Evolutionary conservation across 2,113 vertebrate genomes (phyloP), one percentile per base, ranked within the genome.

Genomic region (Taxidea taxus): DNA sequence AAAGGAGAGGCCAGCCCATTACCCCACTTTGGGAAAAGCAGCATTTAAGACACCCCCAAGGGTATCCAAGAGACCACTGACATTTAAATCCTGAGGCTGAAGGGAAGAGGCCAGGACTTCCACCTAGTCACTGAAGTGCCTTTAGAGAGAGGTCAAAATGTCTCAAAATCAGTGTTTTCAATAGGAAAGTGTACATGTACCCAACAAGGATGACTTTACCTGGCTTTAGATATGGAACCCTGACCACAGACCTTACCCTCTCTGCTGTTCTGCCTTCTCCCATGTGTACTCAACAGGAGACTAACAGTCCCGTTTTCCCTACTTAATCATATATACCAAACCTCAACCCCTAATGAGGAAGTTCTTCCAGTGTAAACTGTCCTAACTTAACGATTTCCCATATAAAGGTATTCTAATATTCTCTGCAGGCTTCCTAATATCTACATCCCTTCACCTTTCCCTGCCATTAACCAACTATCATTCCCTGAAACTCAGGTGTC

Each of bases 321-420:
- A 66, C n/a, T 88, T 92, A 49, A 92, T 77, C 47, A 72, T 13
- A 96, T 64, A 96, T 60, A n/a, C 4, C n/a, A 95, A 94, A 47
- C 39, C 23, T 82, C 51, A 77, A 11, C 20, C 9, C 20, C 23
- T 70, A 64, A 51, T 93, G 68, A 92, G 49, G 51, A 89, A 92
- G 66, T 49, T 91, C 58, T 87, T 64, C 23, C 27, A 77, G 37
- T 56, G 89, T 78, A 87, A 94, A 95, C 2, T 80, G 60, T 83
- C 94, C 74, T 94, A 84, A 93, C 90, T 88, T 87, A 85, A 80
- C 92, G n/a, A 92, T n/a, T 95, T 92, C 27, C 37, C 80, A 96
- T 78, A 25, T 31, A 77, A 93, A 44, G 8, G 4, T 72, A 72
- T 70, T 81, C 66, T 80, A 93, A 87, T 75, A 90, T 85, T 82